These are phyloP conservation scores for Crotalus tigris DNA, from an alignment of 2,113 vertebrate genomes.

Conservation along the genomic window DNA sequence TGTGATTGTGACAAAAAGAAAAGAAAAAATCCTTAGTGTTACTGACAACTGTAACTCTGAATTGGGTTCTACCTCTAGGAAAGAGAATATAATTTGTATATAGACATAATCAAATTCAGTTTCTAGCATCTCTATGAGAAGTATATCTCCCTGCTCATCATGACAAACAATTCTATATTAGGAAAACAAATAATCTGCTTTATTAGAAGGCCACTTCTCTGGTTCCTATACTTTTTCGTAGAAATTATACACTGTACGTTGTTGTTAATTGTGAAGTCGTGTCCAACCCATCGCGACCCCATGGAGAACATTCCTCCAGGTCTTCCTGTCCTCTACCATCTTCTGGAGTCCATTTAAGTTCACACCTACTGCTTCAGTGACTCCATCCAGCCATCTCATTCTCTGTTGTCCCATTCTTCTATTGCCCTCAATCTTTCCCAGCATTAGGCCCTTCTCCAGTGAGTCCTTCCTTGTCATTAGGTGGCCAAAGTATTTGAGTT, in stretches of 20 bases:
- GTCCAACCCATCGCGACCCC: too few relatives aligned
- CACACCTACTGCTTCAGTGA: too few relatives aligned
- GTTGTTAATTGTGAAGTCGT: too few relatives aligned
- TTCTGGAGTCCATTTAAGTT: too few relatives aligned
- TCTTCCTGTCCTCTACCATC: too few relatives aligned
- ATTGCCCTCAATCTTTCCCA: too few relatives aligned
- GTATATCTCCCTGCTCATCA: neutral
- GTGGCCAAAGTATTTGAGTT: too few relatives aligned
- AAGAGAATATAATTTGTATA: neutral
- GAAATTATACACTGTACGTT: neutral
- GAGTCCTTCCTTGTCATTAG: too few relatives aligned
- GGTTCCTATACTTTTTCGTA: neutral
- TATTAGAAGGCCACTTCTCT: neutral
- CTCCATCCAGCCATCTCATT: too few relatives aligned
- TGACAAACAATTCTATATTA: neutral
- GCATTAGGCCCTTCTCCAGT: too few relatives aligned
- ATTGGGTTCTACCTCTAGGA: neutral
- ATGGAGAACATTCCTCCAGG: too few relatives aligned
- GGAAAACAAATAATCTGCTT: neutral
- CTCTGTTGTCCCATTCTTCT: too few relatives aligned
- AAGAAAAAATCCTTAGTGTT: neutral
- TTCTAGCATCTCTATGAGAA: neutral
- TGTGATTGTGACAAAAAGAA: neutral
- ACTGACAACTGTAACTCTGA: neutral
- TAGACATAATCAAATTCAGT: neutral